Base-by-base conservation (phyloP, 2,888 invertebrate species). In the Dolichopus griseipennis region DNA sequence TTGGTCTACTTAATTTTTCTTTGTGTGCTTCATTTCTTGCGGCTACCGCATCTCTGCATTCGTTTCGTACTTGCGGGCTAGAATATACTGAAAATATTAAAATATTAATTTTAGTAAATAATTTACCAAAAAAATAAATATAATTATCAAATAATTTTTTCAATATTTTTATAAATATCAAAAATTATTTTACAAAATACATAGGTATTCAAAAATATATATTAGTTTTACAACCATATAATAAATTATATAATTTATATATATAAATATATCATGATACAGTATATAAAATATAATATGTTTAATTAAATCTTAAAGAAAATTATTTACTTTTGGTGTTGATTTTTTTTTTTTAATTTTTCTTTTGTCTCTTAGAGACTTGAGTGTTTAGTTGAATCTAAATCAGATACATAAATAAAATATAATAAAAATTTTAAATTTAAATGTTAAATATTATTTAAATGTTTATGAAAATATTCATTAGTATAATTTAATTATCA, bases 251-350 rank as follows among this genome's bases (percentile, higher is more conserved):
- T 12, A 12, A 52, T n/a, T 18, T 52, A 18, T 52, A 52, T 52
- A 12, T 52, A 52, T 15, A 52, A 52, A 52, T 52, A 52, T 18
- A 52, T 6, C 15, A 52, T 12, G 9, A 52, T 52, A 52, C 6
- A 52, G 4, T 18, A 52, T 52, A 52, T 52, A 18, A 52, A 52
- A 52, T 52, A 52, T 52, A 18, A 18, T 27, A 27, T 27, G 15
- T 52, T 52, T 52, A 52, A 52, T 52, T 52, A 18, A 52, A 52
- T 52, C 52, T 52, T 52, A 52, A 52, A 52, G 15, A 37, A 15
- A 52, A 52, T 52, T 52, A 52, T 52, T 52, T 52, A 52, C 52
- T 52, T 52, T 52, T 52, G 52, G 52, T 52, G 52, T 52, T 52
- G 2, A 37, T 10, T 37, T 52, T 52, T n/a, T 52, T 52, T 52